phyloP scores from a whole-genome alignment of 1,140 invertebrate genomes.

The Geopemphigus sp. region DNA sequence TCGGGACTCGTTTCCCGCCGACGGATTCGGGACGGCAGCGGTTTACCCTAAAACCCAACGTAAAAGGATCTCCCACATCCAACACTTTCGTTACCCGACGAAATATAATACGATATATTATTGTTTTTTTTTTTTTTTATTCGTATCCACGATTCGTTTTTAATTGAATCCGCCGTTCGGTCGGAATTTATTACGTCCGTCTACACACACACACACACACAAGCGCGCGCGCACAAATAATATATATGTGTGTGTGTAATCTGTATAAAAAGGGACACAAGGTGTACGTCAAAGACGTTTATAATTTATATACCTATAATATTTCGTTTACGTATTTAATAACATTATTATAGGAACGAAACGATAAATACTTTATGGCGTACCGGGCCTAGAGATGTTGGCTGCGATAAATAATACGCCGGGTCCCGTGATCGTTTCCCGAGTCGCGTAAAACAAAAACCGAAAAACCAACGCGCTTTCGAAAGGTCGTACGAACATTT shows the following conservation, averaged over 20 bases:
- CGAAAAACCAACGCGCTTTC: too few species aligned
- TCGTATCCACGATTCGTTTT: not conserved
- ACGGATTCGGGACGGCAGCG: not conserved
- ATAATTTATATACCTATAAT: too few species aligned
- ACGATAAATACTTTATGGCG: too few species aligned
- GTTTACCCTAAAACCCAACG: conserved; percentile 10
- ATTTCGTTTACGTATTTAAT: not conserved
- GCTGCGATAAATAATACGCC: too few species aligned
- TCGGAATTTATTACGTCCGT: too few species aligned
- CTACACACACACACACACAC: not conserved
- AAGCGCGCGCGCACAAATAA: too few species aligned
- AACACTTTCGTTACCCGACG: not conserved
- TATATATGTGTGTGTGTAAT: not conserved
- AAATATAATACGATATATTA: not conserved
- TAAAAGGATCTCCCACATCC: not conserved
- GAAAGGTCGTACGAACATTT: too few species aligned
- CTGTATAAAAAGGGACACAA: not conserved
- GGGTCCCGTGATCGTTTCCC: too few species aligned
- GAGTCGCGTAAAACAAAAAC: too few species aligned
- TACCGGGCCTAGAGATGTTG: too few species aligned
- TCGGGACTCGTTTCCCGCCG: not conserved
- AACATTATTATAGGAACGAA: too few species aligned
- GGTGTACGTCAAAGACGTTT: not conserved
- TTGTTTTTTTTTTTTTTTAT: not conserved
- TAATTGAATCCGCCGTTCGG: not conserved